Evolutionary conservation across 1,140 invertebrate species (phyloP), one percentile per base, ranked within the genome.

Genomic region (Cecropterus lyciades): DNA sequence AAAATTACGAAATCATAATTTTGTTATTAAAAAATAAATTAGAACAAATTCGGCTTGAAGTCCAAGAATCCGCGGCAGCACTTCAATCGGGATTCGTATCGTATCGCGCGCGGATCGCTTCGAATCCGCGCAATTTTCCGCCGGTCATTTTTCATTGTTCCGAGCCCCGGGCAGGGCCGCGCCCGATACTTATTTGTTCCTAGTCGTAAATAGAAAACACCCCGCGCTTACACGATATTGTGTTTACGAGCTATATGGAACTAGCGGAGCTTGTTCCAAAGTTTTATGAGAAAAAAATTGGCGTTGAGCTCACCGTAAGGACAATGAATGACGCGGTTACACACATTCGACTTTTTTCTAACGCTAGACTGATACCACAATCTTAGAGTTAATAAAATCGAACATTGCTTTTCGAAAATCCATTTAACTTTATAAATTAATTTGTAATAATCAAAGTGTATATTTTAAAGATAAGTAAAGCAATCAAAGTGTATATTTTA

Each of bases 101-200:
- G 6, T 33, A 33, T 37, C 33, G 33, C 33, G 33, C 40, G 70
- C 74, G 77, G 83, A 85, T 87, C 75, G 75, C 68, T 66, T 73
- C 60, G 70, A 83, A 89, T 87, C 82, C 80, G 75, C 72, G 81
- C 89, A 91, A 91, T 91, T 90, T 91, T 85, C 85, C 87, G 76
- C 72, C 86, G 87, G 85, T 91, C 89, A 91, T 91, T 89, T 91
- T 83, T 91, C 89, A 91, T 89, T 85, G 87, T 89, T 91, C 74
- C 76, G 72, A 65, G 63, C 73, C 76, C 73, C 49, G 53, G 75
- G 65, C 72, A 10, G 16, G 27, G 37, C 63, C 45, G 42, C 52
- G 53, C 67, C 74, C 79, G 74, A 82, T 84, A 82, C 73, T 79
- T 85, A 82, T 85, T 85, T 85, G 77, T 74, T 67, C 59, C 52